Evolutionary conservation across 2,113 vertebrate species (phyloP), one percentile per base, ranked within the genome.

Genomic region (Ceratotherium simum): DNA sequence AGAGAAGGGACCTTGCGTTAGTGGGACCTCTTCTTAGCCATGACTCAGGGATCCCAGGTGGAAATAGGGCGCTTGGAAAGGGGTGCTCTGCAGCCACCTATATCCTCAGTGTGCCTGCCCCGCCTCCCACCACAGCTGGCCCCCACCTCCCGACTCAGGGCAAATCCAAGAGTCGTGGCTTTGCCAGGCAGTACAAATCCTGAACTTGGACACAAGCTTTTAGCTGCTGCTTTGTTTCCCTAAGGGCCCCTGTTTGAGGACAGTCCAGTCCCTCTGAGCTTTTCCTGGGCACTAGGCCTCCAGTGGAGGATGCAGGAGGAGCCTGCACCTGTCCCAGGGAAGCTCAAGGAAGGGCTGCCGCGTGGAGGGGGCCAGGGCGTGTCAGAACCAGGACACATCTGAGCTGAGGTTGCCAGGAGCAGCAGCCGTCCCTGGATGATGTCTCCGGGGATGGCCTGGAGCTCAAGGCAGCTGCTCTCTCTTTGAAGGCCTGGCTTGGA

Each of bases 331-430:
- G 60, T 33, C 36, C 25, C 3, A 1, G 21, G n/a, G 16, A 3
- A 8, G 17, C 64, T 29, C 0, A 0, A 33, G 51, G 29, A 58
- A 33, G 39, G 31, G n/a, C 46, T 2, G 2, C n/a, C 6, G 0
- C 10, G 16, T 25, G 65, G 3, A 3, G 20, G 33, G 12, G 25
- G 5, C 72, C 0, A 0, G 51, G 51, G 13, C 51, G 14, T 16
- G 14, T 13, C 14, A 16, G 12, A 29, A 5, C 72, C 0, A 0
- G 21, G 36, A 42, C 72, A 46, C 48, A 7, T 21, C 6, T 3
- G 51, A 60, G 36, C 88, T 12, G 29, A 36, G 64, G 27, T 9
- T 11, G 3, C 27, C 64, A 5, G 23, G 79, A 72, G n/a, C 67
- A 72, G n/a, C 67, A 21, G 17, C 36, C 76, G 4, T 67, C 72